Evolutionary conservation across 2,113 vertebrate genomes (phyloP).

Genomic region (Raja brachyura): DNA sequence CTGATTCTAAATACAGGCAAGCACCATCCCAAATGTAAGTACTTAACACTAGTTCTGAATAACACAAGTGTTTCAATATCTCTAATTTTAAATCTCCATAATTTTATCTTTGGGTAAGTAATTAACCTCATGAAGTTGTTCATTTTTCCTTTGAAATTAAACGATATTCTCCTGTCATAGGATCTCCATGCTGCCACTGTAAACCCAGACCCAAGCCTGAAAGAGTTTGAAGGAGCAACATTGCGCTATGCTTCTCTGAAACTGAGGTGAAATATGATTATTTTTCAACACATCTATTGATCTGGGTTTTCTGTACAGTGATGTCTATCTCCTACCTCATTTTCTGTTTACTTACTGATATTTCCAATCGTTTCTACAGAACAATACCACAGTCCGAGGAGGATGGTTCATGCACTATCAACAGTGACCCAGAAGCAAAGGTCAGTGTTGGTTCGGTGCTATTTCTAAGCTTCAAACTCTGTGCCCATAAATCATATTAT

Average conservation of each 20-base stretch:
- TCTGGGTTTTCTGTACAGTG: neutral
- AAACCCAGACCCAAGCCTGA: constrained; percentile 85
- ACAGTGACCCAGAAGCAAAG: constrained; percentile 82
- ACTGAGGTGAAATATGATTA: constrained; percentile 65
- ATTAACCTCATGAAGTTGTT: neutral
- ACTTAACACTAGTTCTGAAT: neutral
- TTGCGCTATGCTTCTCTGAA: constrained; percentile 90
- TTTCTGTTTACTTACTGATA: constrained; percentile 31
- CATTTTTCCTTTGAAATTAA: constrained; percentile 45
- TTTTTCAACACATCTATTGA: neutral
- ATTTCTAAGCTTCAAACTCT: neutral
- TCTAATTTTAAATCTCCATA: too few species aligned
- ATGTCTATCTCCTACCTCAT: neutral
- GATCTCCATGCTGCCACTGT: constrained; percentile 84
- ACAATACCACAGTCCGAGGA: constrained; percentile 75
- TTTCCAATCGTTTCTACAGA: constrained; percentile 49
- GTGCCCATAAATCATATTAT: neutral
- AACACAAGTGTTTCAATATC: neutral
- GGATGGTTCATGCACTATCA: constrained; percentile 79
- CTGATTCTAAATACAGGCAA: too few species aligned
- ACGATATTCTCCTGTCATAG: constrained; percentile 55
- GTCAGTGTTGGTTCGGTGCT: constrained; percentile 53
- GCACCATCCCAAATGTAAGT: neutral
- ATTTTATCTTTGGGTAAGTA: neutral
- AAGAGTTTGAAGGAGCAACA: constrained; percentile 88